These are phyloP conservation scores for Hyperopisus bebe DNA, from an alignment of 2,113 vertebrate species.

Conservation along the genomic window DNA sequence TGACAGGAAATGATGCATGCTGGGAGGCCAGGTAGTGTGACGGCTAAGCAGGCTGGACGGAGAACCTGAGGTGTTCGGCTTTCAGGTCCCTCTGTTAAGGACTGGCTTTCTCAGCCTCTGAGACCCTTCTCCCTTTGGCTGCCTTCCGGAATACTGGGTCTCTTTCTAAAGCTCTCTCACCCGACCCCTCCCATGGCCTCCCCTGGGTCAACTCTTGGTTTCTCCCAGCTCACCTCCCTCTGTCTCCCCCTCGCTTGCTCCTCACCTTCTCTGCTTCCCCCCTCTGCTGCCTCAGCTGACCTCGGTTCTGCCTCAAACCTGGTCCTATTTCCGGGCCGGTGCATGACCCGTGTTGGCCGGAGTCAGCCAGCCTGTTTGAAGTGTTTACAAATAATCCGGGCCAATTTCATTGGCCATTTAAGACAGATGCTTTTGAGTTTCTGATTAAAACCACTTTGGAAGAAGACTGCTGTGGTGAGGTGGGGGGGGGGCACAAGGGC, in stretches of 20 bases:
- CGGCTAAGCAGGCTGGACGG: neutral
- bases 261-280: neutral
- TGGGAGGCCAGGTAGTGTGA: neutral
- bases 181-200: neutral
- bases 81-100: neutral
- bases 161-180: neutral
- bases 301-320: neutral
- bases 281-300: neutral
- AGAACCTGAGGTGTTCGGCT: neutral
- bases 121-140: neutral
- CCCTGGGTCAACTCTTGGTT: neutral
- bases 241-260: neutral
- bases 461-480: neutral
- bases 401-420: constrained; percentile 14
- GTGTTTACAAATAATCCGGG: constrained; percentile 13
- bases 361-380: neutral
- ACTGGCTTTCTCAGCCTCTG: neutral
- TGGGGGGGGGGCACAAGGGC: neutral
- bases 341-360: neutral
- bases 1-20: neutral
- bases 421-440: constrained; percentile 12
- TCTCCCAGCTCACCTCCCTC: neutral
- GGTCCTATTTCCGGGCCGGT: neutral
- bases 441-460: constrained; percentile 1
- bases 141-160: neutral